A percentile compares a stretch with the other conserved stretches of the same genome.
phyloP scores from a whole-genome alignment of 2,797 vertebrate species.

The Cheirogaleus major region DNA sequence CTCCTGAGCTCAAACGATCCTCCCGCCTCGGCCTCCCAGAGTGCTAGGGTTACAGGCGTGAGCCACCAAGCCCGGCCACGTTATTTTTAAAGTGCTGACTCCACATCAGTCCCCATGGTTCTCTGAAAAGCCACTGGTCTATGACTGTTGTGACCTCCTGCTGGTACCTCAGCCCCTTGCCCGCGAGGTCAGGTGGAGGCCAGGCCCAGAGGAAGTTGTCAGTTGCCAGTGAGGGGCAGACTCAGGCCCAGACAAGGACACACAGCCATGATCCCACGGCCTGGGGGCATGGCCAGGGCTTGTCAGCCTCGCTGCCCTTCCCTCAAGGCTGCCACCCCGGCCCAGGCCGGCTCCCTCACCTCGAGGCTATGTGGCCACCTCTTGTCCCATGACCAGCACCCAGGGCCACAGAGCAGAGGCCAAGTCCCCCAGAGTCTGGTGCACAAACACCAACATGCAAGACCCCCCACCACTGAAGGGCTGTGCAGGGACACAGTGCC shows the following conservation, averaged over 20 bases:
- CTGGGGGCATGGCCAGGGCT: no score
- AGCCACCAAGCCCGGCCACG: no score
- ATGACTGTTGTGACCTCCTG: not conserved
- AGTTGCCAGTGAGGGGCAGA: not conserved
- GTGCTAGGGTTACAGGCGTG: no score
- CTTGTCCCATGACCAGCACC: not conserved
- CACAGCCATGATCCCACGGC: accelerated
- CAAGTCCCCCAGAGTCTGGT: no score
- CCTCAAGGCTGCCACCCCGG: not conserved
- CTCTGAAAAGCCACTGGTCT: not conserved
- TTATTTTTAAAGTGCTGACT: accelerated
- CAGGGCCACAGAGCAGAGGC: not conserved
- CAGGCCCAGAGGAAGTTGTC: no score
- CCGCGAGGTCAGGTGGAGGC: not conserved
- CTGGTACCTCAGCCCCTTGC: not conserved
- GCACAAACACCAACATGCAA: not conserved
- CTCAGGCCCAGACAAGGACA: accelerated
- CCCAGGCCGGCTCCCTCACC: not conserved
- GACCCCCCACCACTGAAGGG: not conserved
- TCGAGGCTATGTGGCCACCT: no score
- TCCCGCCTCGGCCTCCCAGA: no score
- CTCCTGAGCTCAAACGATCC: no score
- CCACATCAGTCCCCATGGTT: not conserved
- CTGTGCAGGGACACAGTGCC: not conserved
- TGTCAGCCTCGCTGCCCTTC: not conserved